phyloP scores from a whole-genome alignment of 1,140 invertebrate genomes.

The Globodera ellingtonae region DNA sequence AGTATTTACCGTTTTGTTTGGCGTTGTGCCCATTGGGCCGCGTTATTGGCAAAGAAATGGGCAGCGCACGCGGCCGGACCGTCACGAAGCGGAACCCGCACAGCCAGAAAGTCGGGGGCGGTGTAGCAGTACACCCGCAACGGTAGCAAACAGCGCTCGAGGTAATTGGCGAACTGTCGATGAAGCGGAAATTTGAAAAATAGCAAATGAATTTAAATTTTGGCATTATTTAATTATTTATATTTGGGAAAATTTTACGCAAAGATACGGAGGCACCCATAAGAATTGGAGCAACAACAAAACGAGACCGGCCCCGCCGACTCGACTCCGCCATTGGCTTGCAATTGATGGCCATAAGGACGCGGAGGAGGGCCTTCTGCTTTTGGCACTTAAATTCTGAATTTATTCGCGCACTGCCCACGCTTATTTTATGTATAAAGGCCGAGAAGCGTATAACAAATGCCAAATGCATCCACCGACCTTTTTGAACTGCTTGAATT shows the following conservation, averaged over 20 bases:
- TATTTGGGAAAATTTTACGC: constrained; percentile 45
- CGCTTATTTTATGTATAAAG: no score
- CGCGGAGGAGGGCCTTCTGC: not conserved
- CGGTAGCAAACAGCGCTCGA: constrained; percentile 62
- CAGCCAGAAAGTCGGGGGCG: constrained; percentile 55
- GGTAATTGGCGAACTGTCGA: constrained; percentile 62
- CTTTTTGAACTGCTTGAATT: not conserved
- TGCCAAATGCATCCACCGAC: not conserved
- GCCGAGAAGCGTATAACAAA: no score
- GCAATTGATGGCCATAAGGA: not conserved
- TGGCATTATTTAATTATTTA: no score
- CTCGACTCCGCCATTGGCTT: not conserved
- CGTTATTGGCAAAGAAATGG: constrained; percentile 51
- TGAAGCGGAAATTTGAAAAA: constrained; percentile 15
- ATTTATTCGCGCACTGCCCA: no score
- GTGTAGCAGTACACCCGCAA: constrained; percentile 62
- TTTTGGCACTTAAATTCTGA: not conserved
- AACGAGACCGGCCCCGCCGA: constrained; percentile 8
- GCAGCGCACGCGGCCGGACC: constrained; percentile 49
- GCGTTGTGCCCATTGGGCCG: not conserved
- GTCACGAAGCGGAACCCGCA: constrained; percentile 49
- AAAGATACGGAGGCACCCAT: constrained; percentile 60
- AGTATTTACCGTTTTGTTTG: constrained; percentile 19
- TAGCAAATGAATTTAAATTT: not conserved
- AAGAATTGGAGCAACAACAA: constrained; percentile 50